A percentile compares a stretch with the other conserved stretches of the same genome.
These are phyloP conservation scores for Temnopleurus reevesii DNA, from an alignment of 53 echinoderm and acorn worm genomes.

Conservation along the genomic window DNA sequence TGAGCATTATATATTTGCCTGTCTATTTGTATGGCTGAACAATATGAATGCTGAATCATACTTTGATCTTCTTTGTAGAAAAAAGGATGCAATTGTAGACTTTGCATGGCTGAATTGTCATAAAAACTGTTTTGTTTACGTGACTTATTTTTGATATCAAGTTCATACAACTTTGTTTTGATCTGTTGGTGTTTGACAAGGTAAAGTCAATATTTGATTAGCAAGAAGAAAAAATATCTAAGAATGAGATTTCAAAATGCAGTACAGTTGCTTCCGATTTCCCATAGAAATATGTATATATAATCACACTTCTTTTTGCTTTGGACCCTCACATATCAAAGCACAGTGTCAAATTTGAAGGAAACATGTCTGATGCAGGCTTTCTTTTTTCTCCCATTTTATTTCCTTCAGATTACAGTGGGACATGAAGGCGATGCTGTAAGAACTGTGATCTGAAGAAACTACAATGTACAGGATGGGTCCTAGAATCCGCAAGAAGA, in stretches of 20 bases:
- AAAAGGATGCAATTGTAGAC: not conserved
- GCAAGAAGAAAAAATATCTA: not conserved
- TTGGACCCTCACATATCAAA: too few species aligned
- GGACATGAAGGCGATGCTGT: not conserved
- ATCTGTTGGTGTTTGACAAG: not conserved
- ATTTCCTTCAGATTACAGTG: not conserved
- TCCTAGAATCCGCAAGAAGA: constrained; percentile 50
- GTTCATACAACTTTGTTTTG: not conserved
- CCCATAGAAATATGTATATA: not conserved
- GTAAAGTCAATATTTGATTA: constrained; percentile 12
- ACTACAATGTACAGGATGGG: constrained; percentile 47
- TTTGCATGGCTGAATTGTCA: not conserved
- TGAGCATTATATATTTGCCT: too few species aligned
- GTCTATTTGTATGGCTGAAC: too few species aligned
- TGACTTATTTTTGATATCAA: not conserved
- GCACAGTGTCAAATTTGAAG: too few species aligned
- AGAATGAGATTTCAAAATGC: not conserved
- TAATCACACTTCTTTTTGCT: not conserved
- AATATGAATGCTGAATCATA: too few species aligned
- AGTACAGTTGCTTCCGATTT: not conserved
- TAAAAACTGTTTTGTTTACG: not conserved
- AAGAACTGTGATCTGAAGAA: not conserved
- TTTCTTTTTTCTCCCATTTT: not conserved
- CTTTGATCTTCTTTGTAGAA: not conserved
- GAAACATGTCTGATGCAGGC: too few species aligned